Base-by-base conservation (phyloP, 2,888 invertebrate genomes). In the Drosophila engyochracea region DNA sequence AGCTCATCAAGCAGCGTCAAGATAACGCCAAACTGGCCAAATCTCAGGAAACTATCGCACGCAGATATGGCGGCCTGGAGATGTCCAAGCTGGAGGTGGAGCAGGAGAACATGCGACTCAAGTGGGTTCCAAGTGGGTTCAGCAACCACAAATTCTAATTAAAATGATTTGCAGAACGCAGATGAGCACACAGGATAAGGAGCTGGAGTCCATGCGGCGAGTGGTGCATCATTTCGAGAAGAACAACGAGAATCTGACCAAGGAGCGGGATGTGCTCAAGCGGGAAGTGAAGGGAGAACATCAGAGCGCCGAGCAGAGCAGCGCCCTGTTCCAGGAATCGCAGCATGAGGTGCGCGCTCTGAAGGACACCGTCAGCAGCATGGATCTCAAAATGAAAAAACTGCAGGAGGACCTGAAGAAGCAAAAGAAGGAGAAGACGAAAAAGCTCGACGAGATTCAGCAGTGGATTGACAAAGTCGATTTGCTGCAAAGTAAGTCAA, bases 391-490 rank as follows among this genome's bases (percentile, higher is more conserved):
- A 54, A 75, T 89, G 2, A 92, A 92, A 53, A 93, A 93, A 41
- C 76, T 91, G 19, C 83, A 74, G 25, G 90, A 92, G 16, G 87
- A 92, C 4, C 52, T 92, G 0, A 70, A 72, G 4, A 92, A 93
- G 65, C 69, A 91, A 1, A 89, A 91, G 47, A 89, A 88, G 41
- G 93, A 93, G 35, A 92, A 92, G 54, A 74, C 82, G 14, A 93
- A 93, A 53, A 92, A 93, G 61, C 61, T 90, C 2, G 93, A 94
- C 60, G 93, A 93, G 62, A 89, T 92, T 58, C 93, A 93, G 74
- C 87, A 85, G 19, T 83, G 93, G 71, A 83, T 91, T 4, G 93
- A 93, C 57, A 92, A 92, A 79, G 80, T 92, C 16, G 93, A 93
- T 71, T 71, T 81, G 0, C 61, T 93, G 25, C 90, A 93, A 79